These are phyloP conservation scores for Thera obeliscata DNA, from an alignment of 2,888 invertebrate genomes.

Conservation along the genomic window DNA sequence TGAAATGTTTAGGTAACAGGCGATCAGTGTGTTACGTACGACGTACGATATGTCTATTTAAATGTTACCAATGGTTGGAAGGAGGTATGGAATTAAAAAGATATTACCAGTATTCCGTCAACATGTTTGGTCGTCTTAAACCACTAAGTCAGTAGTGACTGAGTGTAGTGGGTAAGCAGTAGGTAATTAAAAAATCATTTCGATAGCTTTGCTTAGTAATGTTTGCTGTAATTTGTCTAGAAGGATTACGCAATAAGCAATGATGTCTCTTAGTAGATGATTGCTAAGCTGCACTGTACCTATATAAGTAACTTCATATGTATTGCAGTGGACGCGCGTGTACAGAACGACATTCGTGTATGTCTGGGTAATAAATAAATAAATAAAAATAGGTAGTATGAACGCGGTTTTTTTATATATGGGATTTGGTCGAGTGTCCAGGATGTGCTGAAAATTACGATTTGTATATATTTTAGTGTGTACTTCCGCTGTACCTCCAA, in stretches of 20 bases:
- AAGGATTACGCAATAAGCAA: conserved; percentile 9
- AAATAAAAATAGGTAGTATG: too few species aligned
- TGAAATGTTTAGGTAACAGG: conserved; percentile 30
- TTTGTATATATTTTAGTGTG: too few species aligned
- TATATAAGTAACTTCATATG: too few species aligned
- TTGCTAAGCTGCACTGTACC: too few species aligned
- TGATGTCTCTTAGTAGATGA: neutral
- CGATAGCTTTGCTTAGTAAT: conserved; percentile 13
- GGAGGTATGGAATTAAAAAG: conserved; percentile 31
- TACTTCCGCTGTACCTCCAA: too few species aligned
- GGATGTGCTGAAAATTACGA: too few species aligned
- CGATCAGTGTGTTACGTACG: conserved; percentile 34
- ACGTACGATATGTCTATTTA: conserved; percentile 32
- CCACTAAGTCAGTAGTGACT: conserved; percentile 2
- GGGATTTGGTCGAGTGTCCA: too few species aligned
- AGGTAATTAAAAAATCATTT: conserved; percentile 23
- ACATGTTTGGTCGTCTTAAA: conserved; percentile 9
- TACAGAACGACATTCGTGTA: too few species aligned
- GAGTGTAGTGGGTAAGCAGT: neutral
- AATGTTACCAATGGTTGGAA: conserved; percentile 32
- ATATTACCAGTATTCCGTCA: conserved; percentile 25
- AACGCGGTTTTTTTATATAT: too few species aligned
- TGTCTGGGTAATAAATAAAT: too few species aligned
- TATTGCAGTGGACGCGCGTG: too few species aligned
- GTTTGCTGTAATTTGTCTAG: conserved; percentile 1